Conservation (phyloP, 2,888 invertebrate genomes). For the Boloria euphrosyne region DNA sequence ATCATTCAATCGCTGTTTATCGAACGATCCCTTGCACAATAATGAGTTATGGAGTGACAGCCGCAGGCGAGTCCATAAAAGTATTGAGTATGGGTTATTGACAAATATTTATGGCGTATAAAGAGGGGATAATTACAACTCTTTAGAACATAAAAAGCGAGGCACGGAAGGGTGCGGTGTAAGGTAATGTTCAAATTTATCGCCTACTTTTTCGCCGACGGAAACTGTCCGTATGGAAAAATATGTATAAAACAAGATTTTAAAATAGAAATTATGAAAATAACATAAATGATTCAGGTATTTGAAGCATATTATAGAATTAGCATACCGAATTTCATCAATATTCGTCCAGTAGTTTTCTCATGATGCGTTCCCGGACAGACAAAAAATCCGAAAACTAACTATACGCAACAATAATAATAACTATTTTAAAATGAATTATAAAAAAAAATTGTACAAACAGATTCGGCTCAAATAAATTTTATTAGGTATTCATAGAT, state of each 20-base stretch:
- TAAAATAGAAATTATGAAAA: too few relatives aligned
- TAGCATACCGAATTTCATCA: too few relatives aligned
- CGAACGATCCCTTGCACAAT: conserved; percentile 67
- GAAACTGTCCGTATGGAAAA: conserved; percentile 45
- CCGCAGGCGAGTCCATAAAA: conserved; percentile 76
- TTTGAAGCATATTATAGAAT: too few relatives aligned
- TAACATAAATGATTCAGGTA: too few relatives aligned
- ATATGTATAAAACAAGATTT: not conserved
- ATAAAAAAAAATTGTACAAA: too few relatives aligned
- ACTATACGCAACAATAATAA: too few relatives aligned
- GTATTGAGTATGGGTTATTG: conserved; percentile 79
- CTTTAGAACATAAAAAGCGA: conserved; percentile 78
- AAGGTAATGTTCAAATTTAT: conserved; percentile 65
- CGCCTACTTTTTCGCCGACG: conserved; percentile 66
- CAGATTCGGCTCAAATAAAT: too few relatives aligned
- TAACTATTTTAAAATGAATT: too few relatives aligned
- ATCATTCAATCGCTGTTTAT: conserved; percentile 59
- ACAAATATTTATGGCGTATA: conserved; percentile 81
- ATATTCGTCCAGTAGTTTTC: too few relatives aligned
- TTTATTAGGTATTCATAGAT: too few relatives aligned
- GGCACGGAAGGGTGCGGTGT: conserved; percentile 71
- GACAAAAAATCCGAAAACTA: too few relatives aligned
- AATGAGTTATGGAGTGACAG: conserved; percentile 75
- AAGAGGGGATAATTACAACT: conserved; percentile 82
- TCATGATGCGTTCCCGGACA: too few relatives aligned